phyloP scores from a whole-genome alignment of 2,888 invertebrate genomes.

The Carterocephalus palaemon region DNA sequence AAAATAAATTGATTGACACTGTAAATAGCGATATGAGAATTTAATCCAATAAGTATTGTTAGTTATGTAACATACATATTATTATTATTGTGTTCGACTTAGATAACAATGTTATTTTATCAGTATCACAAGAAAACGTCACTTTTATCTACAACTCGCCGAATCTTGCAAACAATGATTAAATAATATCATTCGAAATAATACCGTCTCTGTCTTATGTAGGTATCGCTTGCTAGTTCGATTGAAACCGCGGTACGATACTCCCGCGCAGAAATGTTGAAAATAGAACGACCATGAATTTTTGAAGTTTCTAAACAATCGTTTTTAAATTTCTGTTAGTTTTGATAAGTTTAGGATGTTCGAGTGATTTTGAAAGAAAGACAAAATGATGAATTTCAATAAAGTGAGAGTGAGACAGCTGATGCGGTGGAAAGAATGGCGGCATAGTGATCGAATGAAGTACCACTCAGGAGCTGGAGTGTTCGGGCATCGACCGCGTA shows the following conservation, averaged over 20 bases:
- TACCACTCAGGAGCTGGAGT: constrained; percentile 80
- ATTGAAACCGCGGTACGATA: constrained; percentile 37
- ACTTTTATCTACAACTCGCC: constrained; percentile 8
- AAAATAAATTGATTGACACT: too few relatives aligned
- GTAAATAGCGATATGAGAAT: too few relatives aligned
- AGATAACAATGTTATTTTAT: constrained; percentile 4
- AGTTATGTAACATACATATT: too few relatives aligned
- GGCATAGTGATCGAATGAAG: constrained; percentile 40
- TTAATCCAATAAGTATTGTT: too few relatives aligned
- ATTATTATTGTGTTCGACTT: neutral
- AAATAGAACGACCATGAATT: constrained; percentile 47
- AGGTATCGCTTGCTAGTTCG: constrained; percentile 40
- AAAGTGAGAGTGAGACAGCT: constrained; percentile 54
- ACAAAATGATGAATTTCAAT: constrained; percentile 50
- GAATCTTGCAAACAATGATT: constrained; percentile 28
- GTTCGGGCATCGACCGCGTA: constrained; percentile 78
- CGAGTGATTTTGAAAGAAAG: constrained; percentile 26
- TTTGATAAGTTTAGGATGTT: constrained; percentile 35
- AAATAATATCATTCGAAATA: constrained; percentile 25
- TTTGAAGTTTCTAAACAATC: constrained; percentile 20
- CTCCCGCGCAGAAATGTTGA: constrained; percentile 55
- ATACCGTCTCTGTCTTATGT: constrained; percentile 33
- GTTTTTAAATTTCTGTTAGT: constrained; percentile 21
- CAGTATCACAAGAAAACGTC: constrained; percentile 4
- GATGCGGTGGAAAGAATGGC: constrained; percentile 47